Conservation (phyloP, 2,888 invertebrate genomes). For the Agriopis marginaria region DNA sequence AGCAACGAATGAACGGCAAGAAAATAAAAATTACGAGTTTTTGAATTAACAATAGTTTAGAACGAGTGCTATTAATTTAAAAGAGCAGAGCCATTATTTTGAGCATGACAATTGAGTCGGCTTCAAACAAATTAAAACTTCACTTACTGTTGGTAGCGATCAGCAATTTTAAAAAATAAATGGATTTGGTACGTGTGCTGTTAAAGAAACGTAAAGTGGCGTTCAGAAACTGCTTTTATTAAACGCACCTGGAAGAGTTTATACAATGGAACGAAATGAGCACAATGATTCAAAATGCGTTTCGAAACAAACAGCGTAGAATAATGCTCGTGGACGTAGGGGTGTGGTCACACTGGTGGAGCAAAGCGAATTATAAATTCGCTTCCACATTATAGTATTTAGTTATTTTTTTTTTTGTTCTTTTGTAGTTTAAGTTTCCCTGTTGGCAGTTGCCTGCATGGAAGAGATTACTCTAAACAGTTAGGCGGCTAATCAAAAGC, state of each 20-base stretch:
- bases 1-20: conserved; percentile 56
- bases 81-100: conserved; percentile 39
- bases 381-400: not conserved
- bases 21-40: conserved; percentile 32
- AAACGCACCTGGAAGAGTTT: conserved; percentile 53
- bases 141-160: conserved; percentile 36
- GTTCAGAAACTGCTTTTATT: conserved; percentile 48
- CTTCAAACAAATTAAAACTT: conserved; percentile 36
- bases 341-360: conserved; percentile 21
- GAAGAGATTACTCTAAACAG: too few relatives aligned
- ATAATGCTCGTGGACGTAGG: conserved; percentile 37
- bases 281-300: conserved; percentile 42
- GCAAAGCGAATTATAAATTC: not conserved
- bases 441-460: too few relatives aligned
- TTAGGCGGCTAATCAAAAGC: too few relatives aligned
- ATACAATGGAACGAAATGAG: conserved; percentile 27
- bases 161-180: conserved; percentile 44
- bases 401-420: not conserved
- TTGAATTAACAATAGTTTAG: conserved; percentile 41
- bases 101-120: conserved; percentile 29
- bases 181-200: conserved; percentile 47
- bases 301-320: conserved; percentile 47
- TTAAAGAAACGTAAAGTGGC: conserved; percentile 48
- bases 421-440: not conserved
- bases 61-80: conserved; percentile 46